These are phyloP conservation scores for Seira sanloemensis DNA, from an alignment of 2,888 invertebrate species.

Conservation along the genomic window DNA sequence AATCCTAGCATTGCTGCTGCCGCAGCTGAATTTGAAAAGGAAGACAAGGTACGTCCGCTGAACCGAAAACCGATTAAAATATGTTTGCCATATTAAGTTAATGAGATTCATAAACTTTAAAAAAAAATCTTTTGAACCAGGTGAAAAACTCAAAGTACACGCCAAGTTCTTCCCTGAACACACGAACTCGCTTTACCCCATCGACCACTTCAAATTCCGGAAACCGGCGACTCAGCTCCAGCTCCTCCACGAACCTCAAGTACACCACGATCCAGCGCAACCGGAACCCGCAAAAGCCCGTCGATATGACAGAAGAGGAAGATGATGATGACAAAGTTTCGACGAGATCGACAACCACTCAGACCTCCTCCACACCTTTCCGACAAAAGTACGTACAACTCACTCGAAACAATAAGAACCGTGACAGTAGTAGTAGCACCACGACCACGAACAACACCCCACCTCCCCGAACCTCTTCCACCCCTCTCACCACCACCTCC, in stretches of 20 bases:
- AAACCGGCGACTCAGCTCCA: conserved; percentile 1
- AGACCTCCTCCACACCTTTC: conserved; percentile 65
- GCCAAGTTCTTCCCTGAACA: conserved; percentile 51
- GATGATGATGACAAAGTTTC: conserved; percentile 47
- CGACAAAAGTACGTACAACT: conserved; percentile 74
- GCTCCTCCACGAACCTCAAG: conserved; percentile 50
- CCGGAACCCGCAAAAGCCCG: conserved; percentile 53
- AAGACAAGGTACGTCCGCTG: conserved; percentile 45
- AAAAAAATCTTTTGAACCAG: conserved; percentile 1
- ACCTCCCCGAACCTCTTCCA: conserved; percentile 42
- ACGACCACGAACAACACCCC: conserved; percentile 42
- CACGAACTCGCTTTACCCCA: conserved; percentile 67
- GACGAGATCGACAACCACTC: conserved; percentile 52
- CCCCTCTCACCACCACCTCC: conserved; percentile 21
- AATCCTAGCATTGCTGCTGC: conserved; percentile 72
- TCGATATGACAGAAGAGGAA: conserved; percentile 63
- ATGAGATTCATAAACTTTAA: background rate
- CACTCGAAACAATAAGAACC: conserved; percentile 70
- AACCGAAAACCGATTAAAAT: no score
- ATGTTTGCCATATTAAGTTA: no score
- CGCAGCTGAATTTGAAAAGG: conserved; percentile 66
- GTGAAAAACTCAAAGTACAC: conserved; percentile 54
- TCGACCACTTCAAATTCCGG: conserved; percentile 26
- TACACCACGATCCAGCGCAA: conserved; percentile 71
- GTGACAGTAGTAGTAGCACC: conserved; percentile 51